A percentile compares a stretch with the other conserved stretches of the same genome.
Evolutionary conservation across 2,888 invertebrate species (phyloP).

Genomic region (Cheilosia variabilis): DNA sequence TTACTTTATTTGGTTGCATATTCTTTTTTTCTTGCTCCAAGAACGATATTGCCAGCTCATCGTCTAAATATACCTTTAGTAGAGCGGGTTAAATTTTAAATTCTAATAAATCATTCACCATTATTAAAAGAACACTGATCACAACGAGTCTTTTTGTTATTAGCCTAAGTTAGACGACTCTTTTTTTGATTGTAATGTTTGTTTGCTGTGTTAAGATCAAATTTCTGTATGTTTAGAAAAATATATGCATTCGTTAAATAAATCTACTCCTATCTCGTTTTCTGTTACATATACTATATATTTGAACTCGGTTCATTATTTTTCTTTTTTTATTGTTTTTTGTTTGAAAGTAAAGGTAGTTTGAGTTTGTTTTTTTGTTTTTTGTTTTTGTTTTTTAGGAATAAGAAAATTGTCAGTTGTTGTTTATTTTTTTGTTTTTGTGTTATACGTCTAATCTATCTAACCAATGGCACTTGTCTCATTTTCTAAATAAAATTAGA

Average conservation of each 20-base stretch:
- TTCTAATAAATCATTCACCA: too few species aligned
- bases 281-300: slow-evolving; percentile 4
- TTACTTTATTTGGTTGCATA: too few species aligned
- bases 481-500: slow-evolving; percentile 44
- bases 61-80: too few species aligned
- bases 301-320: slow-evolving; percentile 39
- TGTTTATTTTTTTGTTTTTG: not conserved
- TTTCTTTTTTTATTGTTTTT: slow-evolving; percentile 11
- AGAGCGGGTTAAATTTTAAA: too few species aligned
- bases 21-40: too few species aligned
- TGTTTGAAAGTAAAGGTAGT: slow-evolving; percentile 46
- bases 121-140: too few species aligned
- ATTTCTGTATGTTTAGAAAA: slow-evolving; percentile 15
- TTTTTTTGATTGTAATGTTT: not conserved
- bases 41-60: too few species aligned
- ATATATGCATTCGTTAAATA: slow-evolving; percentile 27
- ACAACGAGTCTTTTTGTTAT: not conserved
- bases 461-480: slow-evolving; percentile 65
- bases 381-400: slow-evolving; percentile 49
- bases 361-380: slow-evolving; percentile 33
- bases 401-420: slow-evolving; percentile 44
- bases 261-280: slow-evolving; percentile 6
- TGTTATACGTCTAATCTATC: slow-evolving; percentile 27
- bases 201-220: slow-evolving; percentile 5
- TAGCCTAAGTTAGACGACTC: not conserved